Evolutionary conservation across 1,140 invertebrate species (phyloP), one percentile per base, ranked within the genome.

Genomic region (Temnothorax curvispinosus): DNA sequence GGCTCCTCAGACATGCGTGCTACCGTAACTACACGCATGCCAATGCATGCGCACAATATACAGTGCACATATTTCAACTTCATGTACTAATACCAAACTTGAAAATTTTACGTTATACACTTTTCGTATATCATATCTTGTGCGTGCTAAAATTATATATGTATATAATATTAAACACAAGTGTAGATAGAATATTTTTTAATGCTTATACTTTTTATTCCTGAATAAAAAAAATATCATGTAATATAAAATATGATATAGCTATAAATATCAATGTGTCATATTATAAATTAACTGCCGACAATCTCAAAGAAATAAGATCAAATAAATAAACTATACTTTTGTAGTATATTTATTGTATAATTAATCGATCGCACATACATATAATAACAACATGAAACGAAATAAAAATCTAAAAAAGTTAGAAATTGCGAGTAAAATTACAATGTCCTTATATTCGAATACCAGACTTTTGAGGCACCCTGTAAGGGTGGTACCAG

Each of bases 1-100:
- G 56, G 56, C 35, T 38, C 5, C 52, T 13, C 75, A 75, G 88
- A 86, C 88, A 89, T 89, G 88, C 88, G 88, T 89, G 87, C 27
- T 62, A 54, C 58, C 54, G 52, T 38, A 81, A n/a, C 50, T 62
- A 41, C 27, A 56, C 15, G 32, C 32, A 47, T 56, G n/a, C 54
- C 35, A 3, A 47, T 60, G 35, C 21, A 38, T 8, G 54, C 52
- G 18, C 15, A 9, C 47, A 27, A 44, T 9, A 9, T 54, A 18
- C 38, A 71, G 27, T 27, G 35, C 6, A 72, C 27, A 56, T 81
- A 58, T 44, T 81, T 81, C n/a, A 65, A n/a, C 3, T 21, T 44
- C n/a, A 9, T 21, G 8, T n/a, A 54, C 32, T 15, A 47, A 52
- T 21, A 21, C 2, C 21, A 18, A 56, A 47, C 3, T 82, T 27